A percentile compares a stretch with the other conserved stretches of the same genome.
phyloP scores from a whole-genome alignment of 1,140 invertebrate species.

The Drosophila pseudoananassae region DNA sequence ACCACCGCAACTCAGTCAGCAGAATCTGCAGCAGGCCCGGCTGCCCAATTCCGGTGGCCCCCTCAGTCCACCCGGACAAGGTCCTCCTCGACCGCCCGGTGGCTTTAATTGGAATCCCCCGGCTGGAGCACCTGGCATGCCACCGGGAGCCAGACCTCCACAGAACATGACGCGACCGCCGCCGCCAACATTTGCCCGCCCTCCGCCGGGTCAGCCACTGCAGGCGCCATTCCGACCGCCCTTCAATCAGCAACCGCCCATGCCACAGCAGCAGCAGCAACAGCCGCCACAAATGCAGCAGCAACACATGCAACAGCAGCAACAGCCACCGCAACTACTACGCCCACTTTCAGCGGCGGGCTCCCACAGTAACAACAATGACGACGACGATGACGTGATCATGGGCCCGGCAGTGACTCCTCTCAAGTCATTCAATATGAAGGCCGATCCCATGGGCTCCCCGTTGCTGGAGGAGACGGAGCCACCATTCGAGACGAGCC shows the following conservation, averaged over 20 bases:
- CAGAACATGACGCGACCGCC: constrained; percentile 68
- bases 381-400: constrained; percentile 82
- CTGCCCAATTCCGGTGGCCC: constrained; percentile 61
- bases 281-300: constrained; percentile 69
- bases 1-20: constrained; percentile 46
- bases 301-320: constrained; percentile 86
- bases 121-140: constrained; percentile 57
- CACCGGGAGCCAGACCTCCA: constrained; percentile 57
- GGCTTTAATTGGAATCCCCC: constrained; percentile 71
- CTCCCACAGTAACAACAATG: constrained; percentile 61
- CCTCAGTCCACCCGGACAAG: constrained; percentile 72
- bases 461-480: constrained; percentile 69
- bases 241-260: constrained; percentile 87
- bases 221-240: constrained; percentile 63
- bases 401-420: constrained; percentile 79
- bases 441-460: constrained; percentile 69
- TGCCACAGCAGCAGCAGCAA: constrained; percentile 74
- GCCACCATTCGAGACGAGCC: constrained; percentile 60
- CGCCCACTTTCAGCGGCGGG: constrained; percentile 62
- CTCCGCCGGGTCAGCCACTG: constrained; percentile 63
- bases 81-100: constrained; percentile 65
- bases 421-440: constrained; percentile 56
- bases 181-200: constrained; percentile 64
- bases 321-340: constrained; percentile 51
- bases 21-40: constrained; percentile 62